These are phyloP conservation scores for Sandelia bainsii DNA, from an alignment of 2,797 vertebrate genomes.

Conservation along the genomic window DNA sequence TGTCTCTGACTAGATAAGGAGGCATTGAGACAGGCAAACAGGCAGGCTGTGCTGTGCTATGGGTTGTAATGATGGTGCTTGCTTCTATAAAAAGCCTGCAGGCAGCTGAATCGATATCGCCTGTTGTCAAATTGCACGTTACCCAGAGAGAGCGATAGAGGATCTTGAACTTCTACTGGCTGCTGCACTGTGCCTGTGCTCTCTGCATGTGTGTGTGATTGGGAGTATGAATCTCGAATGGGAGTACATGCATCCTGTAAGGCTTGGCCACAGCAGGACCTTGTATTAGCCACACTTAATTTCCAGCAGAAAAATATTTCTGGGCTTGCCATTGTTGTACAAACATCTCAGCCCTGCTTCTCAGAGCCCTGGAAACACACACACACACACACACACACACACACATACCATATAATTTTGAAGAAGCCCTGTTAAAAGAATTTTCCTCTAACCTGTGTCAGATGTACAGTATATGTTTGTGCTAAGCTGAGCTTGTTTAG, in stretches of 20 bases:
- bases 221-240: conserved; percentile 32
- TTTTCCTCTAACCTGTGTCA: not conserved
- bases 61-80: conserved; percentile 74
- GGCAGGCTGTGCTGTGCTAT: conserved; percentile 49
- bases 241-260: conserved; percentile 21
- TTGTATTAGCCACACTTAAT: conserved; percentile 63
- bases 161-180: conserved; percentile 39
- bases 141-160: conserved; percentile 53
- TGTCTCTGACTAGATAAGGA: conserved; percentile 38
- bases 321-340: conserved; percentile 45
- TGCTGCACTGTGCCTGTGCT: conserved; percentile 38
- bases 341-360: conserved; percentile 38
- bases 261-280: conserved; percentile 50
- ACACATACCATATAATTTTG: not conserved
- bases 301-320: conserved; percentile 72
- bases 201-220: conserved; percentile 31
- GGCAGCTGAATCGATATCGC: conserved; percentile 80
- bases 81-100: conserved; percentile 82
- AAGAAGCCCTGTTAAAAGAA: not conserved
- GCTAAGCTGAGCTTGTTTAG: not conserved
- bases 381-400: too few species aligned
- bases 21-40: conserved; percentile 52
- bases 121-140: conserved; percentile 78
- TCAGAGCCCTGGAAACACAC: conserved; percentile 13
- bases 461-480: not conserved